A percentile compares a stretch with the other conserved stretches of the same genome.
Evolutionary conservation across 1,140 invertebrate genomes (phyloP).

Genomic region (Aphidius ervi): DNA sequence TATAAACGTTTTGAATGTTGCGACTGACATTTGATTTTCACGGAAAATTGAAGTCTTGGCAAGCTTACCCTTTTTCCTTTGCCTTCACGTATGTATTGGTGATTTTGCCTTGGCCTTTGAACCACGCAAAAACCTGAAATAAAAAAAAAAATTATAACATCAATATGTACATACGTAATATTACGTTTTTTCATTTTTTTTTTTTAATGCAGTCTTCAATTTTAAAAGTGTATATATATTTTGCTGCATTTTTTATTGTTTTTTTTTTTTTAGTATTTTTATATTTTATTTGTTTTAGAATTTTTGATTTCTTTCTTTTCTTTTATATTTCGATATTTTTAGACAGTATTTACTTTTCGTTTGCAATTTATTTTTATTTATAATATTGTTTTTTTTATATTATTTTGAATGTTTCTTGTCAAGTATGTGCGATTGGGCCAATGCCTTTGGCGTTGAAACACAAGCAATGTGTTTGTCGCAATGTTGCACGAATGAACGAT

Average conservation of each 20-base stretch:
- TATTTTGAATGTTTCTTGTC: slow-evolving; percentile 7
- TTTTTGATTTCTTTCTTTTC: not conserved
- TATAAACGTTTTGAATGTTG: too few relatives aligned
- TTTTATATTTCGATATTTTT: too few relatives aligned
- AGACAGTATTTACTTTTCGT: not conserved
- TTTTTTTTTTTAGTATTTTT: too few relatives aligned
- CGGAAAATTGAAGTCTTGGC: slow-evolving; percentile 15
- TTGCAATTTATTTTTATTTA: slow-evolving; percentile 3
- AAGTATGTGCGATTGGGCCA: slow-evolving; percentile 15
- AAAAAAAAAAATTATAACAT: slow-evolving; percentile 7
- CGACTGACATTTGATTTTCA: slow-evolving; percentile 19
- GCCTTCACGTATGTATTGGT: slow-evolving; percentile 70
- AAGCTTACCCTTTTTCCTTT: slow-evolving; percentile 68
- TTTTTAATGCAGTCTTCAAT: not conserved
- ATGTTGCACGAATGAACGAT: slow-evolving; percentile 22
- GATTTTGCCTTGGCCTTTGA: slow-evolving; percentile 68
- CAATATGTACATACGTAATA: not conserved
- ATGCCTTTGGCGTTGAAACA: slow-evolving; percentile 19
- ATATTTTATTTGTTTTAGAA: not conserved
- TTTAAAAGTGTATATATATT: not conserved
- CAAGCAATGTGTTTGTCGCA: slow-evolving; percentile 19
- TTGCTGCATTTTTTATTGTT: not conserved
- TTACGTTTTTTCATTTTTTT: not conserved
- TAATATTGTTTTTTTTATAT: not conserved
- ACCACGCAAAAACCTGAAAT: slow-evolving; percentile 71